Conservation (phyloP, 2,113 vertebrate genomes). For the Corythaeola cristata region DNA sequence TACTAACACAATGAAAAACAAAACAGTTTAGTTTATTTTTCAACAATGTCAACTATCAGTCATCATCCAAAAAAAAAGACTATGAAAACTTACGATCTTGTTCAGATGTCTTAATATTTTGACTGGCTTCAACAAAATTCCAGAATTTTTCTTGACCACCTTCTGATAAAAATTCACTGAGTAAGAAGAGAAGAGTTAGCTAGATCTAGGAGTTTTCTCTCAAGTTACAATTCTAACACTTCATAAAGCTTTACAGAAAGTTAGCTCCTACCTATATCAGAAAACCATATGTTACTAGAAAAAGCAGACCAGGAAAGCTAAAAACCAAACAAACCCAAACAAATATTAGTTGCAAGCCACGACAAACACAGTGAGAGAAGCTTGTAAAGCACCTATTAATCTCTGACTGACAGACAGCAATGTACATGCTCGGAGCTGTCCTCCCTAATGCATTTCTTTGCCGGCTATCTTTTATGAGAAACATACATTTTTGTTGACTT, state of each 20-base stretch:
- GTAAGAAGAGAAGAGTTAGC: neutral
- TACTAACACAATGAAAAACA: neutral
- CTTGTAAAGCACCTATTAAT: neutral
- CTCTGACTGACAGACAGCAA: neutral
- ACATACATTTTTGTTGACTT: neutral
- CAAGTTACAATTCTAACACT: neutral
- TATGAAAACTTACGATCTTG: conserved; percentile 80
- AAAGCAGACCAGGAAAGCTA: neutral
- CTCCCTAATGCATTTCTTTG: neutral
- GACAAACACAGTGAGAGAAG: neutral
- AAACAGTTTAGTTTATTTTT: neutral
- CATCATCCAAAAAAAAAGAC: neutral
- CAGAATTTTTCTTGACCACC: conserved; percentile 95
- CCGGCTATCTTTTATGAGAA: neutral
- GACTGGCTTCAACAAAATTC: conserved; percentile 92
- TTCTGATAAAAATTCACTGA: conserved; percentile 96
- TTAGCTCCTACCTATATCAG: neutral
- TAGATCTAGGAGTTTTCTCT: neutral
- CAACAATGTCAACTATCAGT: neutral
- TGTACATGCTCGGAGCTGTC: neutral
- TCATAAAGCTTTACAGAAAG: neutral
- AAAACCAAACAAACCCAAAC: neutral
- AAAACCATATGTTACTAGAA: neutral
- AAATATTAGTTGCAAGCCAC: neutral
- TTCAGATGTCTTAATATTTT: conserved; percentile 81